Evolutionary conservation across 2,797 vertebrate species (phyloP), one percentile per base, ranked within the genome.

Genomic region (Argyrosomus regius): DNA sequence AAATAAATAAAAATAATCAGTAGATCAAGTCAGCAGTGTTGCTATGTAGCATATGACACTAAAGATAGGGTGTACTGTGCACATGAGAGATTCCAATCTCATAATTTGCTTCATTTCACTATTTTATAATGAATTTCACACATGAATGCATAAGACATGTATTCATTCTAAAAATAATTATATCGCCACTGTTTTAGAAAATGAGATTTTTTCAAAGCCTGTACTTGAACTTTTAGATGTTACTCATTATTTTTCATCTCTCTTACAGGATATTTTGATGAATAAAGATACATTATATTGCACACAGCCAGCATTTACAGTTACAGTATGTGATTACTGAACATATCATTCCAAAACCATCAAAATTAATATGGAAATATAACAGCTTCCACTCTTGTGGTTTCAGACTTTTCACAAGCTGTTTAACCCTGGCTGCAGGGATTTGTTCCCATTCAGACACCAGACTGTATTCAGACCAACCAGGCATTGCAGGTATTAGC

Each of bases 151-250:
- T 1, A 5, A 41, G 8, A 53, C 18, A 48, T 69, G 3, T 50
- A 74, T 35, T 43, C 1, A 78, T 71, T 31, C 14, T n/a, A n/a
- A 41, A 45, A n/a, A 20, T 35, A 50, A 54, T 54, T 48, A 64
- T 10, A 28, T 16, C 46, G 13, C 12, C 6, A 57, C 7, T 45
- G 43, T 24, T 58, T n/a, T 35, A 22, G 10, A 26, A 57, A 26
- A 39, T 24, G 18, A 12, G 4, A 13, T 10, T 53, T n/a, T 60
- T 49, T 28, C 3, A 31, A 35, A 18, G 39, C 26, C 60, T 56
- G 17, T 35, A 18, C 20, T 60, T 52, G 17, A 26, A 28, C 31
- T 61, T 53, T 26, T 10, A 63, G 10, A 56, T n/a, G 17, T 31
- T 9, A 18, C 2, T 12, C 26, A 39, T 22, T 41, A 20, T 53